A percentile compares a stretch with the other conserved stretches of the same genome.
These are phyloP conservation scores for Elanoides forficatus DNA, from an alignment of 2,113 vertebrate genomes.

Conservation along the genomic window DNA sequence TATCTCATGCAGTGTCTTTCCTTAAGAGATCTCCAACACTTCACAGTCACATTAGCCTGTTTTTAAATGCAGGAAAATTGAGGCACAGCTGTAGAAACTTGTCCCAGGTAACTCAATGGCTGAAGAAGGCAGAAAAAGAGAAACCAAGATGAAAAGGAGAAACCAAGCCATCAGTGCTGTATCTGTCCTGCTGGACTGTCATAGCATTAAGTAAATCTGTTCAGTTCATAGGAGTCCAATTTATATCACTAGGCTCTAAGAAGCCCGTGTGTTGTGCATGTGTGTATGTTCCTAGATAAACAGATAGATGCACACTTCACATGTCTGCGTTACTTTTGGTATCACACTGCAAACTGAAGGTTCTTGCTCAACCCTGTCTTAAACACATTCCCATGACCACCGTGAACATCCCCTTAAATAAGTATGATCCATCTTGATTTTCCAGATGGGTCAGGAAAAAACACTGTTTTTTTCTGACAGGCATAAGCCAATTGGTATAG, in stretches of 20 bases:
- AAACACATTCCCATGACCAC: neutral
- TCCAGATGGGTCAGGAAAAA: neutral
- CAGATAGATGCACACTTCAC: neutral
- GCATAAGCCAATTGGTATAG: neutral
- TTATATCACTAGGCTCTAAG: neutral
- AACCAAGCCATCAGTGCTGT: neutral
- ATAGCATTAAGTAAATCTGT: neutral
- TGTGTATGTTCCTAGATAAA: neutral
- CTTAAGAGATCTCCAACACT: neutral
- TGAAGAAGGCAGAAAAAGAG: neutral
- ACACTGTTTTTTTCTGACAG: neutral
- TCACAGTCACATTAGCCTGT: neutral
- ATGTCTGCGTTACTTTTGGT: neutral
- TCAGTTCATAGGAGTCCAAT: neutral
- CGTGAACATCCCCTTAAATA: neutral
- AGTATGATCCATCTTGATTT: neutral
- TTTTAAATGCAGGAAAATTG: neutral
- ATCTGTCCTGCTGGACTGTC: neutral
- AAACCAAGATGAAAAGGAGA: neutral
- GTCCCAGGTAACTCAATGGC: neutral
- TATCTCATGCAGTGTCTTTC: neutral
- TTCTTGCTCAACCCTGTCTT: neutral
- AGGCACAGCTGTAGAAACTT: neutral
- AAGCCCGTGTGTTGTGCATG: accelerated
- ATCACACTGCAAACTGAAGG: neutral